A percentile compares a stretch with the other conserved stretches of the same genome.
Conservation (phyloP, 1,140 invertebrate species). For the Leptopilina clavipes region DNA sequence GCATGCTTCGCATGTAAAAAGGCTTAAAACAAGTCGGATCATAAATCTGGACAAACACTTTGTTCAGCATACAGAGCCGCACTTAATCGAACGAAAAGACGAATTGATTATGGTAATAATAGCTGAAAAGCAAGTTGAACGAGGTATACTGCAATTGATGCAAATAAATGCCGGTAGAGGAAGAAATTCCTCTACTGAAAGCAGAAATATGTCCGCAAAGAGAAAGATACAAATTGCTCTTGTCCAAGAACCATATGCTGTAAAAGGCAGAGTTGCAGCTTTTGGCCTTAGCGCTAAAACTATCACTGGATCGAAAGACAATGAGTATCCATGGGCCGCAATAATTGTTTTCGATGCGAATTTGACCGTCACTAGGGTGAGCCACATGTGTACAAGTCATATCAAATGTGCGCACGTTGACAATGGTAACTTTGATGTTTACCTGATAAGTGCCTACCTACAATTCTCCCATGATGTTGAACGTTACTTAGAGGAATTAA, state of each 20-base stretch:
- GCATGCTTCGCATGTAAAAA: slow-evolving; percentile 35
- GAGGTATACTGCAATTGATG: background rate
- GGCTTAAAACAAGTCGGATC: background rate
- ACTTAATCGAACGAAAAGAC: background rate
- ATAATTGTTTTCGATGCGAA: background rate
- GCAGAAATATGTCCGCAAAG: background rate
- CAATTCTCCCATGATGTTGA: background rate
- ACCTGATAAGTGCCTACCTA: background rate
- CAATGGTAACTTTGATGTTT: background rate
- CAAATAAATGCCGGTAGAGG: background rate
- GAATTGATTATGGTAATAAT: background rate
- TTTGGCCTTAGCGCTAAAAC: background rate
- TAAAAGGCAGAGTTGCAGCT: background rate
- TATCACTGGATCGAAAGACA: background rate
- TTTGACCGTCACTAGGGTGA: background rate
- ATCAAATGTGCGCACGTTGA: background rate
- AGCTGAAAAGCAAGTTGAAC: background rate
- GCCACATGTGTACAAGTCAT: background rate
- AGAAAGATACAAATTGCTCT: background rate
- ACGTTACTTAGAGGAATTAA: background rate
- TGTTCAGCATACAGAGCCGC: background rate
- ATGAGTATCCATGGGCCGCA: background rate
- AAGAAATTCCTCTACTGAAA: background rate
- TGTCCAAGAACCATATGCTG: background rate
- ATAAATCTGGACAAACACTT: background rate